These are phyloP conservation scores for Cathartes aura DNA, from an alignment of 2,113 vertebrate genomes.

Conservation along the genomic window DNA sequence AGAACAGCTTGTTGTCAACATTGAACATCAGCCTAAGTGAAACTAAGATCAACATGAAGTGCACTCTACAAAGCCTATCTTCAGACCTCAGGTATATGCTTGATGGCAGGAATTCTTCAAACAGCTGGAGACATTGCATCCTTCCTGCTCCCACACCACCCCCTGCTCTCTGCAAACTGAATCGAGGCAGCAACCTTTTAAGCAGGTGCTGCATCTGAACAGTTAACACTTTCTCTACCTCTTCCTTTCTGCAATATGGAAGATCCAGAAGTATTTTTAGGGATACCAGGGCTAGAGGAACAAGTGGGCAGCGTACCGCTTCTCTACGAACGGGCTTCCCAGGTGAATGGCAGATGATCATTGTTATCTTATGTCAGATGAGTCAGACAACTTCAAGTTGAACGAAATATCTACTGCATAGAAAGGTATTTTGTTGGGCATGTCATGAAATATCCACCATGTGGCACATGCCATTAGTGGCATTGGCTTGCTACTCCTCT, in stretches of 20 bases:
- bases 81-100: not conserved
- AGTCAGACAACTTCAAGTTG: not conserved
- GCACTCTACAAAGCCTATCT: slow-evolving; percentile 5
- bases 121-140: not conserved
- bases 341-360: not conserved
- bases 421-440: not conserved
- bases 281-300: not conserved
- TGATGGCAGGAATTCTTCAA: slow-evolving; percentile 34
- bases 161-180: not conserved
- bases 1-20: slow-evolving; percentile 26
- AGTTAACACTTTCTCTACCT: not conserved
- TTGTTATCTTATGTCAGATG: not conserved
- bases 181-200: not conserved
- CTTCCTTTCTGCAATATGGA: not conserved
- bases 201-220: not conserved
- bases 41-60: slow-evolving; percentile 43
- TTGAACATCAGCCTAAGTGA: not conserved
- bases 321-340: not conserved
- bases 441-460: not conserved
- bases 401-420: not conserved
- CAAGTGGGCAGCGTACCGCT: not conserved
- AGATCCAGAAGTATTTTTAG: not conserved
- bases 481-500: not conserved
- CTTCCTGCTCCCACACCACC: not conserved
- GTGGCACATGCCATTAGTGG: no score